phyloP scores from a whole-genome alignment of 2,888 invertebrate species.

The Troides helena region DNA sequence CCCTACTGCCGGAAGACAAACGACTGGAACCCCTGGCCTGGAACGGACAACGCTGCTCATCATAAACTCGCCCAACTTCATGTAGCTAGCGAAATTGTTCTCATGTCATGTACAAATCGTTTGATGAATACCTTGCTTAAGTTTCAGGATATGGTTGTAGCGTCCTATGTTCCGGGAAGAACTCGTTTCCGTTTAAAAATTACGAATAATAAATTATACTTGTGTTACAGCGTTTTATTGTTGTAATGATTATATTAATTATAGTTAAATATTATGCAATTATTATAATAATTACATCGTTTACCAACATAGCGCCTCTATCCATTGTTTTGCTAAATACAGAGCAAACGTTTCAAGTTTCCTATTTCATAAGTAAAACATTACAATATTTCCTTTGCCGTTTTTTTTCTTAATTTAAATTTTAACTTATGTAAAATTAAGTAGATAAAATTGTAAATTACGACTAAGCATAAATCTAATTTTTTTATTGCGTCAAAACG shows the following conservation, averaged over 20 bases:
- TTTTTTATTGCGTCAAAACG: no score
- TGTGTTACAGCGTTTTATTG: neutral
- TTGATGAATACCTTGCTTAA: neutral
- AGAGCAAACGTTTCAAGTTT: no score
- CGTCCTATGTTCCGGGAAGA: neutral
- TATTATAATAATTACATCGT: no score
- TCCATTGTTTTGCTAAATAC: no score
- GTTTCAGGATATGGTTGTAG: neutral
- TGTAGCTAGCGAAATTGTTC: constrained; percentile 7
- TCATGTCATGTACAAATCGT: neutral
- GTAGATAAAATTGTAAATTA: no score
- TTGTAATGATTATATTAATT: neutral
- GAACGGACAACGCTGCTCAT: constrained; percentile 82
- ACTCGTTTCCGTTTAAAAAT: neutral
- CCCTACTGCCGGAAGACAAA: constrained; percentile 88
- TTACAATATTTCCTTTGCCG: no score
- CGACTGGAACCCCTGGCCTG: constrained; percentile 93
- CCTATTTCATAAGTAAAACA: no score
- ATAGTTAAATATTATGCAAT: neutral
- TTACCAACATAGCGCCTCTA: no score
- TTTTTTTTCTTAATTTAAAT: no score
- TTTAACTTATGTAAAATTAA: no score
- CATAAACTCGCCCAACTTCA: neutral
- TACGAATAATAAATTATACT: neutral
- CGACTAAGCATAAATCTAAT: no score